A percentile compares a stretch with the other conserved stretches of the same genome.
phyloP scores from a whole-genome alignment of 2,888 invertebrate species.

The Gastrophysa polygoni region DNA sequence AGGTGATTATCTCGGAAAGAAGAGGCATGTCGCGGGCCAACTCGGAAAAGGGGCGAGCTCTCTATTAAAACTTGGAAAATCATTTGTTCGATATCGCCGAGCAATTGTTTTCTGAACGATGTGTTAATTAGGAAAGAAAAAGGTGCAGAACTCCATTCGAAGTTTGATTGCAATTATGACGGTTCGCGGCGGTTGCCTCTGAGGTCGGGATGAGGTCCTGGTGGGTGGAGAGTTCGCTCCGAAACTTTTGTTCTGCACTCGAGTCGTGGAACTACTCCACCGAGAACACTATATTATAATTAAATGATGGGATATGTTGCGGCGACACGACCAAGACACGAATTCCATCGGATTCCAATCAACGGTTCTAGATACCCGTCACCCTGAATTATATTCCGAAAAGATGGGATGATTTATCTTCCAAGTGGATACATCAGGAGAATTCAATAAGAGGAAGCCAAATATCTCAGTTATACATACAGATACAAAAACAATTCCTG shows the following conservation, averaged over 20 bases:
- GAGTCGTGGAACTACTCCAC: neutral
- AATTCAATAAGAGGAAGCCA: too few species aligned
- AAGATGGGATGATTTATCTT: too few species aligned
- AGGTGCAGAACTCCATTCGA: constrained; percentile 17
- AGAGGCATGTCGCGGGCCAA: constrained; percentile 7
- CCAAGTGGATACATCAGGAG: too few species aligned
- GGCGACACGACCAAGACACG: neutral
- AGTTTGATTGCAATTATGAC: constrained; percentile 21
- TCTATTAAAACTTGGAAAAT: constrained; percentile 33
- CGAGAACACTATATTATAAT: neutral
- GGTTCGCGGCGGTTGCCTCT: neutral
- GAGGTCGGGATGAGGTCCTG: neutral
- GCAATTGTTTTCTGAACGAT: constrained; percentile 31
- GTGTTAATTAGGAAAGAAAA: constrained; percentile 24
- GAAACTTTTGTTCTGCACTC: neutral
- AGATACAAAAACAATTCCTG: too few species aligned
- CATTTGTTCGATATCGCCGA: constrained; percentile 25
- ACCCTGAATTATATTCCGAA: too few species aligned
- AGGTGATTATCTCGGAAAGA: neutral
- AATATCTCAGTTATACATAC: too few species aligned
- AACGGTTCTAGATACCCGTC: too few species aligned
- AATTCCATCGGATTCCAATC: neutral
- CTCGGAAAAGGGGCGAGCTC: constrained; percentile 9
- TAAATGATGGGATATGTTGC: neutral
- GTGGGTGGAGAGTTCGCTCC: neutral